phyloP scores from a whole-genome alignment of 2,797 vertebrate species.

The Danio albolineatus region DNA sequence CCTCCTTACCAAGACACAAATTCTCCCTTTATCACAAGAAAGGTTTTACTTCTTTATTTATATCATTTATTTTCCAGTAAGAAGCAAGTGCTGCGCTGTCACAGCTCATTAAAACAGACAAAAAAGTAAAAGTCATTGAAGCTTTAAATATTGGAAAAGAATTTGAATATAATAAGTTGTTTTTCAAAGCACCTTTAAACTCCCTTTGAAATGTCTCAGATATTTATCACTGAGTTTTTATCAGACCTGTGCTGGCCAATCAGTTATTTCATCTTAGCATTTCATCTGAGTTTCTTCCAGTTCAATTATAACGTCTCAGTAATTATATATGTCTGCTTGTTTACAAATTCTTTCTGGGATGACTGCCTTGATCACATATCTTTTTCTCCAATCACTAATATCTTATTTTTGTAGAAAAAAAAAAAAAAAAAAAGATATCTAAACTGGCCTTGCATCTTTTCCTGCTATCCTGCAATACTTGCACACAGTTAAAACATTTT shows the following conservation, averaged over 20 bases:
- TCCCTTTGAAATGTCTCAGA: not conserved
- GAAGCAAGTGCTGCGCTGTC: constrained; percentile 26
- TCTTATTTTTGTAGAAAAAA: not conserved
- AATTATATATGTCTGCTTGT: not conserved
- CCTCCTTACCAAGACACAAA: too few relatives aligned
- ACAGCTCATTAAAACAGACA: constrained; percentile 44
- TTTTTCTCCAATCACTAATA: not conserved
- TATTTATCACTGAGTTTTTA: constrained; percentile 20
- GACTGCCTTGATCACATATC: not conserved
- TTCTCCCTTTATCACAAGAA: constrained; percentile 29
- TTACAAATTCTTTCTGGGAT: constrained; percentile 7
- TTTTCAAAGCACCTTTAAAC: constrained; percentile 37
- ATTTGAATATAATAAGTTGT: constrained; percentile 4
- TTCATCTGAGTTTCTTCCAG: constrained; percentile 11
- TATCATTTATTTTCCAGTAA: too few relatives aligned
- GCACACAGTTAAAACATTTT: not conserved
- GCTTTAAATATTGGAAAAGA: constrained; percentile 26
- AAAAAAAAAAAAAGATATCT: not conserved
- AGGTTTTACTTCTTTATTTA: not conserved
- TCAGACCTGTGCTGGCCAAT: constrained; percentile 13
- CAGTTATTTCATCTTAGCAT: not conserved
- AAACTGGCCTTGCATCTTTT: not conserved
- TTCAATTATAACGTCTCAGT: constrained; percentile 17
- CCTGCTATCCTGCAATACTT: not conserved
- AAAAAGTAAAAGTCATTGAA: constrained; percentile 17